phyloP scores from a whole-genome alignment of 2,113 vertebrate genomes.

The Rhinichthys klamathensis region DNA sequence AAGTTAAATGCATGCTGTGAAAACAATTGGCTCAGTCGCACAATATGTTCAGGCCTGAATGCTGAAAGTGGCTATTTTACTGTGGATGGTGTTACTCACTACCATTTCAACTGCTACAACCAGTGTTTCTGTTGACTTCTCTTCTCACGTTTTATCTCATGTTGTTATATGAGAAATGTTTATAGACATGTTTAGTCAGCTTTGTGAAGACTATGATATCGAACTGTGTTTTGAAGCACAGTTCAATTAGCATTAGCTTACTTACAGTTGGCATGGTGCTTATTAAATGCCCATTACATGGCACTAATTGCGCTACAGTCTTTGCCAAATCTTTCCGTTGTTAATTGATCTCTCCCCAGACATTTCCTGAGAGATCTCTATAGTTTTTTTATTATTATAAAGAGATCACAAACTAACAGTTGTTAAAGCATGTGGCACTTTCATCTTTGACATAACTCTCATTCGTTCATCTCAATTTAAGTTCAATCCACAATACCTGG shows the following conservation, averaged over 20 bases:
- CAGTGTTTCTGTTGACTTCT: background rate
- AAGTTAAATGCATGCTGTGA: constrained; percentile 58
- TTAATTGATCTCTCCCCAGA: background rate
- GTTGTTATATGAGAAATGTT: background rate
- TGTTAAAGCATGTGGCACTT: background rate
- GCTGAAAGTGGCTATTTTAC: constrained; percentile 28
- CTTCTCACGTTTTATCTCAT: background rate
- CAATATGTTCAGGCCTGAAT: constrained; percentile 40
- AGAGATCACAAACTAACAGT: background rate
- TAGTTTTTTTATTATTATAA: constrained; percentile 3
- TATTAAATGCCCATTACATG: background rate
- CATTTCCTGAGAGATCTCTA: background rate
- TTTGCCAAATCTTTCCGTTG: background rate
- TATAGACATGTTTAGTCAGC: background rate
- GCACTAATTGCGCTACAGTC: background rate
- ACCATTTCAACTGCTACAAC: constrained; percentile 10
- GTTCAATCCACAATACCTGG: background rate
- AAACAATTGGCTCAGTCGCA: constrained; percentile 50
- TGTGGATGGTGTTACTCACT: background rate
- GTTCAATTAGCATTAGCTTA: background rate
- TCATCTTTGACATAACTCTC: background rate
- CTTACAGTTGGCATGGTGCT: background rate
- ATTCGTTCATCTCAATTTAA: background rate
- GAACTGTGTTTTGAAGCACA: background rate
- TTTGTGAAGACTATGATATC: background rate